Base-by-base conservation (phyloP, 2,113 vertebrate species). In the Esox niger region DNA sequence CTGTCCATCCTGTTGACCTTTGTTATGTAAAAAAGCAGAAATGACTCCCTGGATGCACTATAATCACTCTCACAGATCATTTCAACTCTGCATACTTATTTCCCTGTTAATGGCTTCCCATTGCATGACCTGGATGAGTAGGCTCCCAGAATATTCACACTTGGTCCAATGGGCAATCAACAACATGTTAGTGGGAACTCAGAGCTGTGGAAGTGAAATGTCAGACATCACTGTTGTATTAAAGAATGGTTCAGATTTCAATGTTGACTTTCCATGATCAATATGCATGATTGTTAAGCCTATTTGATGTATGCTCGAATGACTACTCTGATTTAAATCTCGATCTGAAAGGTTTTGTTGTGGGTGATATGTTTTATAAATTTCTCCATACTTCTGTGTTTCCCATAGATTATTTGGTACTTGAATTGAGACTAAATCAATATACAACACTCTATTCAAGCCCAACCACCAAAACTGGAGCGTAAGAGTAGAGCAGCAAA, bases 351-450 rank as follows among this genome's bases (percentile, higher is more conserved):
- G 4, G 38, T 43, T 17, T 15, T 43, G 38, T 43, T 99, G 83
- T 97, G 95, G 81, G 96, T 98, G 47, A 93, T 99, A 43, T 43
- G 38, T 43, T 43, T 43, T 43, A 43, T 43, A 15, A 15, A 43
- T 65, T 23, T 2, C 2, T 32, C 21, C 6, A 1, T 62, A n/a
- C n/a, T 20, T 10, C 27, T 30, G 23, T 1, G n/a, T 26, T 52
- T 33, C 43, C 25, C 32, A 58, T 15, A 87, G 86, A 80, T 86
- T 82, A 57, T 30, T 78, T 64, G 63, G 70, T 86, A 85, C 84
- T 86, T 83, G 79, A 86, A 87, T 77, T 70, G 31, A 69, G 69
- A 60, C 82, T 80, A 78, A 83, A 83, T 77, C 6, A 30, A 59
- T 59, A 27, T 6, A 20, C 6, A 30, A 59, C 7, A 17, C 17